Evolutionary conservation across 2,113 vertebrate species (phyloP), one percentile per base, ranked within the genome.

Genomic region (Suricata suricatta): DNA sequence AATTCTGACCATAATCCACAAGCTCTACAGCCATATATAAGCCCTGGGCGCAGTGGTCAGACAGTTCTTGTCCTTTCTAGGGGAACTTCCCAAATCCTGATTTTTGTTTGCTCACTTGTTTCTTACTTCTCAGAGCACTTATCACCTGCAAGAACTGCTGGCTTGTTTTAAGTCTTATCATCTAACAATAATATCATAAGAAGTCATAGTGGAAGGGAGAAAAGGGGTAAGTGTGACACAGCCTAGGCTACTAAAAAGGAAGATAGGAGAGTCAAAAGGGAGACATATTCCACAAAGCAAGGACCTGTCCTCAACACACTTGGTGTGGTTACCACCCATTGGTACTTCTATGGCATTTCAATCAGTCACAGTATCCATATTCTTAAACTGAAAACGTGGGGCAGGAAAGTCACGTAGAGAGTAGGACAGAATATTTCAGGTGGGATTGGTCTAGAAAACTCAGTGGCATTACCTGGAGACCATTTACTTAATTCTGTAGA

Each of bases 81-180:
- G 89, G 19, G n/a, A 82, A 38, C 1, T 38, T 38, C 31, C 17
- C 38, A 91, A 64, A 85, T 60, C 29, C 11, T 94, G 63, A 47
- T 63, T 92, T 63, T 84, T 41, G 9, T 68, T 90, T n/a, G 33
- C 83, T 80, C 35, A n/a, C 35, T 41, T 76, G n/a, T 35, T 50
- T 19, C 71, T 79, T 91, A 84, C 23, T 93, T 89, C 79, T 92
- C 27, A 92, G 47, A 92, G 52, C 60, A 1, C 57, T 27, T 69
- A 21, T 77, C 81, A 76, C 44, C 41, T 64, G 25, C 21, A 93
- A 71, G 93, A 79, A 80, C 27, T 50, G 1, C 5, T 47, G 25
- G 15, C 35, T 23, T 7, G 23, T 90, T 69, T 74, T 33, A 81
- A 69, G 38, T 69, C 4, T 86, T 92, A 85, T 13, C 16, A 29